phyloP scores from a whole-genome alignment of 2,888 invertebrate species.

The Eupeodes latifasciatus region DNA sequence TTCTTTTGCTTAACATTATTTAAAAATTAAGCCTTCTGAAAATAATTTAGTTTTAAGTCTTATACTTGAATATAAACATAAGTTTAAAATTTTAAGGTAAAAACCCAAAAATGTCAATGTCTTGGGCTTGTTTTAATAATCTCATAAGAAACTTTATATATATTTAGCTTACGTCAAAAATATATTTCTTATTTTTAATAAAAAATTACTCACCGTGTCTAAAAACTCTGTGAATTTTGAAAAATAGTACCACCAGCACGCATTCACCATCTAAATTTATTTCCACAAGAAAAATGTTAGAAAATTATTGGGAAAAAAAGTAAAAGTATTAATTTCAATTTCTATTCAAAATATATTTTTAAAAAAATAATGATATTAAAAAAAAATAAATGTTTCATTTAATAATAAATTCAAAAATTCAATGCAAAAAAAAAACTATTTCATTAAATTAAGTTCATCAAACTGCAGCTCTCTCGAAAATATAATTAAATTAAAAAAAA shows the following conservation, averaged over 20 bases:
- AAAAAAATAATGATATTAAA: not conserved
- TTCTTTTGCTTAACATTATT: too few relatives aligned
- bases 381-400: slow-evolving; percentile 29
- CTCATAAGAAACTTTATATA: too few relatives aligned
- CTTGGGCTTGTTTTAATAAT: too few relatives aligned
- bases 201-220: slow-evolving; percentile 92
- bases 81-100: too few relatives aligned
- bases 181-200: not conserved
- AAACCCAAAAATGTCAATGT: too few relatives aligned
- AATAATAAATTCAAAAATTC: slow-evolving; percentile 36
- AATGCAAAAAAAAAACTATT: slow-evolving; percentile 39
- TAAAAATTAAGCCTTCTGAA: too few relatives aligned
- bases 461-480: slow-evolving; percentile 82
- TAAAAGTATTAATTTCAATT: slow-evolving; percentile 55
- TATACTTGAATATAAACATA: too few relatives aligned
- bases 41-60: too few relatives aligned
- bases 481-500: slow-evolving; percentile 45
- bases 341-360: not conserved
- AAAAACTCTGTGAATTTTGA: slow-evolving; percentile 98
- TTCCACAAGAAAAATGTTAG: slow-evolving; percentile 30
- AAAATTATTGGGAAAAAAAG: slow-evolving; percentile 42
- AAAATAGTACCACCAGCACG: slow-evolving; percentile 98
- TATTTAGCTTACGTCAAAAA: not conserved
- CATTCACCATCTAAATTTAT: slow-evolving; percentile 92
- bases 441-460: slow-evolving; percentile 46